Evolutionary conservation across 2,113 vertebrate species (phyloP).

Genomic region (Mola mola): DNA sequence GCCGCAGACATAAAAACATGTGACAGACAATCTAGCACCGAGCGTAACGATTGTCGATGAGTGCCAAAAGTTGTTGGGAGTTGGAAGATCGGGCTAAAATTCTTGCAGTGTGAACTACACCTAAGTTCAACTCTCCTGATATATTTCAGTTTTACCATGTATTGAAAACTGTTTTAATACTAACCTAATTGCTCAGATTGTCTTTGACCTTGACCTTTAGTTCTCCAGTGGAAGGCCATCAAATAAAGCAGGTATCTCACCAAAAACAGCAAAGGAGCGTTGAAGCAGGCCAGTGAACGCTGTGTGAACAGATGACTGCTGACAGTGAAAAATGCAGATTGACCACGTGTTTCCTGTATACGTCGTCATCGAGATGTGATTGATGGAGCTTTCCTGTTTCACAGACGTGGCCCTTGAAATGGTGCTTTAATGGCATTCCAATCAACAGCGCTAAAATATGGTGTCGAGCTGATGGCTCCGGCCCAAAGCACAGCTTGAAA

Average conservation of each 20-base stretch:
- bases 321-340: slow-evolving; percentile 43
- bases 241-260: background rate
- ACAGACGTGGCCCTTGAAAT: slow-evolving; percentile 43
- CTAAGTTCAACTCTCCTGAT: too few species aligned
- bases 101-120: too few species aligned
- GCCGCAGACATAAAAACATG: too few species aligned
- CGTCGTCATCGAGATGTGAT: slow-evolving; percentile 51
- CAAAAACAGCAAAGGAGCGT: background rate
- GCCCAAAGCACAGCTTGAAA: slow-evolving; percentile 21
- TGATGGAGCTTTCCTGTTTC: slow-evolving; percentile 41
- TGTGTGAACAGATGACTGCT: slow-evolving; percentile 34
- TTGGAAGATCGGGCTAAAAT: too few species aligned
- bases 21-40: too few species aligned
- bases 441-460: slow-evolving; percentile 39
- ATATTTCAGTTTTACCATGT: background rate
- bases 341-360: slow-evolving; percentile 43
- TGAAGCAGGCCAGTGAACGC: slow-evolving; percentile 2
- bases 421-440: slow-evolving; percentile 52
- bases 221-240: background rate
- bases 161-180: background rate
- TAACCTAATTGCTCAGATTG: background rate
- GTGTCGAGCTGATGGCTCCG: slow-evolving; percentile 38
- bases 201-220: slow-evolving; percentile 8
- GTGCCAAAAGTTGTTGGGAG: too few species aligned
- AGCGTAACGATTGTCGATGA: too few species aligned